Evolutionary conservation across 1,140 invertebrate species (phyloP).

Genomic region (Leptinotarsa texana): DNA sequence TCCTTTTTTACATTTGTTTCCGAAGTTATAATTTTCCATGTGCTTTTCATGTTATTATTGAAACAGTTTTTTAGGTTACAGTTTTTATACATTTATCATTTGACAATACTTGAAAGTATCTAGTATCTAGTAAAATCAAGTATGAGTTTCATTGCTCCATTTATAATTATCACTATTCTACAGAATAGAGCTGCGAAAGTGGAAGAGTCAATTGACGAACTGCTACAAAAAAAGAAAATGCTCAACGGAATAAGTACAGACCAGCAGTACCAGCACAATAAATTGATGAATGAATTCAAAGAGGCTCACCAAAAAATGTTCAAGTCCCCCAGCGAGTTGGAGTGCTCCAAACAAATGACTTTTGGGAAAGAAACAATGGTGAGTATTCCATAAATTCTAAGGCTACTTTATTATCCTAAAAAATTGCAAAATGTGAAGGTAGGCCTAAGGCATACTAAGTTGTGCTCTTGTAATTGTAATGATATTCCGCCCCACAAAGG

Average conservation of each 20-base stretch:
- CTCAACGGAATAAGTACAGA: slow-evolving; percentile 58
- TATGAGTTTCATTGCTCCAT: too few species aligned
- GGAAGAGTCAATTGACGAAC: slow-evolving; percentile 54
- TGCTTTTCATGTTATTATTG: too few species aligned
- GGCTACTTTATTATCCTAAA: background rate
- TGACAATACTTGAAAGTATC: too few species aligned
- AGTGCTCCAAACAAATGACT: slow-evolving; percentile 6
- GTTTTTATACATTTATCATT: too few species aligned
- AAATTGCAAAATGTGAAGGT: background rate
- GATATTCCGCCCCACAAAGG: background rate
- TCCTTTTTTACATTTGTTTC: too few species aligned
- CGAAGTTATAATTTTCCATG: too few species aligned
- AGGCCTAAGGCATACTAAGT: background rate
- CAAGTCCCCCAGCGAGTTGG: slow-evolving; percentile 41
- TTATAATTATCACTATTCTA: background rate
- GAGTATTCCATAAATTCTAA: background rate
- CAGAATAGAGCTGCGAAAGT: slow-evolving; percentile 53
- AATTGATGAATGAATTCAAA: slow-evolving; percentile 87
- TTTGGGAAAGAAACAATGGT: slow-evolving; percentile 31
- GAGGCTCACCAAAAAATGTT: slow-evolving; percentile 85
- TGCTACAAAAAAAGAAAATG: slow-evolving; percentile 56
- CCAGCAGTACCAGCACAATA: slow-evolving; percentile 68
- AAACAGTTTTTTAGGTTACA: too few species aligned
- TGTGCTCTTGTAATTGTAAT: too few species aligned
- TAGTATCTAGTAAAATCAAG: too few species aligned